Evolutionary conservation across 1,140 invertebrate genomes (phyloP).

Genomic region (Apis florea): DNA sequence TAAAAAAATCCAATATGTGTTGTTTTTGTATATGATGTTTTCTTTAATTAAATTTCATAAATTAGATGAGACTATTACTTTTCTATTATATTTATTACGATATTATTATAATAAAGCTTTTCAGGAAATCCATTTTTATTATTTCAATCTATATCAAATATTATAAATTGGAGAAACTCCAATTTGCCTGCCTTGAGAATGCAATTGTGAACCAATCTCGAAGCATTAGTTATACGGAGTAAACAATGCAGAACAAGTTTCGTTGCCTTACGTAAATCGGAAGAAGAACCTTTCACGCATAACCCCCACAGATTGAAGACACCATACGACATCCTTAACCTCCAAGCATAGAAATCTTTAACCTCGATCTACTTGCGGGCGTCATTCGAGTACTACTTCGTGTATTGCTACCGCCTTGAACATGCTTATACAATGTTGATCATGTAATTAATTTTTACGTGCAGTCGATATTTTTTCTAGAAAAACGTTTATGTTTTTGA

Average conservation of each 20-base stretch:
- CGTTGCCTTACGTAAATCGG: constrained; percentile 45
- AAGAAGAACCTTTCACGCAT: constrained; percentile 31
- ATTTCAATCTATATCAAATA: background rate
- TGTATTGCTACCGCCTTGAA: constrained; percentile 29
- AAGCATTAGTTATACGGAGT: constrained; percentile 26
- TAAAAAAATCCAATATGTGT: no score
- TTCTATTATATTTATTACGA: background rate
- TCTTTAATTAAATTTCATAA: background rate
- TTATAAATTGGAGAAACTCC: background rate
- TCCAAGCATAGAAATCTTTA: constrained; percentile 65
- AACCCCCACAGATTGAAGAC: constrained; percentile 5
- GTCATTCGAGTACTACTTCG: constrained; percentile 60
- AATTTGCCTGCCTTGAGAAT: background rate
- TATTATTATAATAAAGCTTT: background rate
- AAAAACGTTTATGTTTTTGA: background rate
- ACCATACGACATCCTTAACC: constrained; percentile 54
- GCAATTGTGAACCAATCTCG: background rate
- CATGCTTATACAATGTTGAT: background rate
- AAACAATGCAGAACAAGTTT: constrained; percentile 17
- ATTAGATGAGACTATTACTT: background rate
- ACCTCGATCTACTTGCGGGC: constrained; percentile 64
- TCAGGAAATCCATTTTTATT: background rate
- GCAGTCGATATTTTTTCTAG: background rate
- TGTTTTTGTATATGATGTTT: no score
- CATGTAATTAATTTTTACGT: background rate